Percentiles rank a stretch among this genome's conserved stretches.
Conservation (phyloP, 2,888 invertebrate species). For the Aproaerema taeniolella region DNA sequence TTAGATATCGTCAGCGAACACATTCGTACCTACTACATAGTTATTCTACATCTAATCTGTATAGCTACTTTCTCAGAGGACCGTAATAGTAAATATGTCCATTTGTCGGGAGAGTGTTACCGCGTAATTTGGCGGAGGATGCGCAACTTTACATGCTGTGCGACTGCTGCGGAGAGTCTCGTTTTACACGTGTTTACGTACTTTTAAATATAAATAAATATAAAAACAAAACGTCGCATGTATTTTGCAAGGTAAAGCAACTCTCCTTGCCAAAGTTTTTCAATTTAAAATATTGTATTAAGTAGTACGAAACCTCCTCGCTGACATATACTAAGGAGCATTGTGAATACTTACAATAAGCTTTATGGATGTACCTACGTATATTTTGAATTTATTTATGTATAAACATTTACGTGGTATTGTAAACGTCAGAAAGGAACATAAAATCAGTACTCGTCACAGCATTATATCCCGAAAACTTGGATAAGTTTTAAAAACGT, state of each 20-base stretch:
- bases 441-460: slow-evolving; percentile 38
- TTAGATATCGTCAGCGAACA: not conserved
- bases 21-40: not conserved
- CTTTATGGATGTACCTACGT: slow-evolving; percentile 59
- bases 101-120: slow-evolving; percentile 1
- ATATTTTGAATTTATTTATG: slow-evolving; percentile 57
- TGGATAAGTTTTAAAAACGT: too few species aligned
- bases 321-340: slow-evolving; percentile 29
- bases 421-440: slow-evolving; percentile 48
- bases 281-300: too few species aligned
- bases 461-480: slow-evolving; percentile 45
- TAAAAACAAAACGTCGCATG: too few species aligned
- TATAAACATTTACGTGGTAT: slow-evolving; percentile 44
- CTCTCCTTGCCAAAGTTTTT: too few species aligned
- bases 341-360: slow-evolving; percentile 48
- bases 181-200: slow-evolving; percentile 5
- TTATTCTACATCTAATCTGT: not conserved
- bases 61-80: not conserved
- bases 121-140: not conserved
- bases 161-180: not conserved
- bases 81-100: not conserved
- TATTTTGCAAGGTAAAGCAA: too few species aligned
- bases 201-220: too few species aligned
- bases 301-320: too few species aligned
- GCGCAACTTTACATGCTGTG: not conserved